Conservation (phyloP, 2,113 vertebrate genomes). For the Dolichotis patagonum region DNA sequence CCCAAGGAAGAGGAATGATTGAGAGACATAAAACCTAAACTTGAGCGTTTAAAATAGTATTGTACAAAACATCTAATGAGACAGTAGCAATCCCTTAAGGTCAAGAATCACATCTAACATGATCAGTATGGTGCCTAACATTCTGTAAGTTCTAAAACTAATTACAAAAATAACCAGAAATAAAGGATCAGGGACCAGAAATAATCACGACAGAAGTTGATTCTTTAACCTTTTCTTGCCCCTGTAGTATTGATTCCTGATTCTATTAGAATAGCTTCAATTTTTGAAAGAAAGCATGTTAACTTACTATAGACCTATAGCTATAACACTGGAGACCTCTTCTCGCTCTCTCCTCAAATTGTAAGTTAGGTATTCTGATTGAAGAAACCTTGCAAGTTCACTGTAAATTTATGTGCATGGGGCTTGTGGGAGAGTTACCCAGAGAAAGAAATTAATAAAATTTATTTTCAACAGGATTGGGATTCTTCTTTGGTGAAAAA, state of each 20-base stretch:
- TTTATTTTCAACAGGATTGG: constrained; percentile 92
- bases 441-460: constrained; percentile 70
- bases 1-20: background rate
- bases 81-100: constrained; percentile 27
- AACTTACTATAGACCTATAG: constrained; percentile 3
- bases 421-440: constrained; percentile 12
- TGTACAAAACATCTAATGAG: constrained; percentile 35
- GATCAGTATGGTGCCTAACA: constrained; percentile 9
- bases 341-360: background rate
- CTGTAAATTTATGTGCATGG: constrained; percentile 46
- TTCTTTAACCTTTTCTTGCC: constrained; percentile 75
- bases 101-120: constrained; percentile 39
- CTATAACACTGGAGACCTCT: constrained; percentile 10
- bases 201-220: constrained; percentile 58
- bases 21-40: constrained; percentile 34
- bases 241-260: constrained; percentile 77
- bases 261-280: constrained; percentile 75
- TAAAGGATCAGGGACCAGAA: constrained; percentile 55
- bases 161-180: constrained; percentile 73
- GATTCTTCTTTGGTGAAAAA: constrained; percentile 94
- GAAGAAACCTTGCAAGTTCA: constrained; percentile 48
- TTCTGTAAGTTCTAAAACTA: constrained; percentile 73
- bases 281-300: constrained; percentile 71
- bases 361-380: constrained; percentile 40
- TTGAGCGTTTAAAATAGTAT: constrained; percentile 27